Evolutionary conservation across 2,797 vertebrate genomes (phyloP).

Genomic region (Sebastiscus tertius): DNA sequence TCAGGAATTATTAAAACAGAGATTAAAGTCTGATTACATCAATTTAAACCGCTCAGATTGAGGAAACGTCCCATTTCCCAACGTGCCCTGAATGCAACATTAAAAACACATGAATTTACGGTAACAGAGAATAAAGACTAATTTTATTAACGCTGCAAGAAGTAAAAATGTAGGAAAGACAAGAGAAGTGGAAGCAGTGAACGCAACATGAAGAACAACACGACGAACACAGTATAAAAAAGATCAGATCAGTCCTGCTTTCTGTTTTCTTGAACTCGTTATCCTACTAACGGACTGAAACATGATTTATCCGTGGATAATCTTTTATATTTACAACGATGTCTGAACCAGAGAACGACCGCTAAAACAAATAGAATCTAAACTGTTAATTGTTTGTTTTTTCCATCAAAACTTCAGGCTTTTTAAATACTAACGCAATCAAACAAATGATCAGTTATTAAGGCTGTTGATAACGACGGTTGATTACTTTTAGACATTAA

Average conservation of each 20-base stretch:
- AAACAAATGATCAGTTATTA: too few species aligned
- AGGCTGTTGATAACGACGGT: too few species aligned
- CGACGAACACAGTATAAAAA: too few species aligned
- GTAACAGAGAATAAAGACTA: background rate
- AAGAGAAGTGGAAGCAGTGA: background rate
- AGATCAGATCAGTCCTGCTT: fast-evolving
- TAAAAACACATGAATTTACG: background rate
- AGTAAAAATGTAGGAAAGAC: background rate
- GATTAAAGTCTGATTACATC: background rate
- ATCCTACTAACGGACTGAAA: background rate
- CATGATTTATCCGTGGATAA: background rate
- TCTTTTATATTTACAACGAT: background rate
- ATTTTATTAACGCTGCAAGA: background rate
- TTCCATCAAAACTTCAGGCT: too few species aligned
- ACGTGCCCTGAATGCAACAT: conserved; percentile 8
- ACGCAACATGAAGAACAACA: background rate
- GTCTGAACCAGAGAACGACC: too few species aligned
- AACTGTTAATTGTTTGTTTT: too few species aligned
- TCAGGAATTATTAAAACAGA: background rate
- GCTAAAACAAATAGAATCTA: too few species aligned
- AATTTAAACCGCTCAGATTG: background rate
- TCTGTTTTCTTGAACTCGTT: too few species aligned
- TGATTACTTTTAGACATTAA: too few species aligned
- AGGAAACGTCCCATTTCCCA: background rate
- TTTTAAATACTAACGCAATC: too few species aligned